These are phyloP conservation scores for Perca flavescens DNA, from an alignment of 2,113 vertebrate species.

Conservation along the genomic window DNA sequence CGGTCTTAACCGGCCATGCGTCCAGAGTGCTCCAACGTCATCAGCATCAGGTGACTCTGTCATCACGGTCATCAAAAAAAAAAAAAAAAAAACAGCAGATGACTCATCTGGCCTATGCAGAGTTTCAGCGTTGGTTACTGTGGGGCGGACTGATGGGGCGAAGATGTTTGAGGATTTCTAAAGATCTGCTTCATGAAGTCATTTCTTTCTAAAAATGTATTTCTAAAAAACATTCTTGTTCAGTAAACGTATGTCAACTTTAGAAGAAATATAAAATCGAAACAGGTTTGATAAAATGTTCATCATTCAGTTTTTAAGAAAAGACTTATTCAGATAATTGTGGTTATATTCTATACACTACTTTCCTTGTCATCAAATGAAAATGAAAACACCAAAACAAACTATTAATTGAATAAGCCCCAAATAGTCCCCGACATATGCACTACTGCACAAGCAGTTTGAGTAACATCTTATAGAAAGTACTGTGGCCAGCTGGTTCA, in stretches of 20 bases:
- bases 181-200: not conserved
- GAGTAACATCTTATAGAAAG: not conserved
- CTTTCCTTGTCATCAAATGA: not conserved
- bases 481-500: not conserved
- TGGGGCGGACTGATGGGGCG: not conserved
- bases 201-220: not conserved
- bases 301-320: not conserved
- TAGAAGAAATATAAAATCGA: too few relatives aligned
- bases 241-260: not conserved
- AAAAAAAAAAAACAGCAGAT: not conserved
- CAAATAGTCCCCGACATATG: not conserved
- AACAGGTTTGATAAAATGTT: too few relatives aligned
- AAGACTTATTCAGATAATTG: not conserved
- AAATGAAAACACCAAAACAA: not conserved
- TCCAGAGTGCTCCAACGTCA: conserved; percentile 45
- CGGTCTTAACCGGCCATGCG: conserved; percentile 65
- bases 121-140: not conserved
- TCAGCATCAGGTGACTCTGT: conserved; percentile 51
- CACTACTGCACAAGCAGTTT: not conserved
- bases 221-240: not conserved
- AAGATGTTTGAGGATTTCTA: not conserved
- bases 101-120: conserved; percentile 25
- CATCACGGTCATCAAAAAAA: conserved; percentile 28
- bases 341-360: not conserved
- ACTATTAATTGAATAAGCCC: not conserved